A percentile compares a stretch with the other conserved stretches of the same genome.
Conservation (phyloP, 2,888 invertebrate species). For the Bimastos eiseni region DNA sequence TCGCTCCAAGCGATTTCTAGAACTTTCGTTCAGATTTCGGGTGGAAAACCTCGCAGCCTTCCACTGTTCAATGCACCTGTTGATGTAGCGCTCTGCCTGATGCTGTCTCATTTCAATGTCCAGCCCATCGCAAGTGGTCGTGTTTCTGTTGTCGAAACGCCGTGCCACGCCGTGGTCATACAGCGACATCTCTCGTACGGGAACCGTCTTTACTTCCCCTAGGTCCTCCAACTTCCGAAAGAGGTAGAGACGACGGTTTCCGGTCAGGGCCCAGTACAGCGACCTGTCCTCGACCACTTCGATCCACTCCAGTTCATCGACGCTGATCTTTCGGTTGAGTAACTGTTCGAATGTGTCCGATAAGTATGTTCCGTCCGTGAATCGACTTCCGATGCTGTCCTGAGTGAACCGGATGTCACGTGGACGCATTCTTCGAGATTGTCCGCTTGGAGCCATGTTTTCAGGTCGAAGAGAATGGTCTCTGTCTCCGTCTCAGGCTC, state of each 20-base stretch:
- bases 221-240: not conserved
- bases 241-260: slow-evolving; percentile 16
- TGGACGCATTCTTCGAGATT: not conserved
- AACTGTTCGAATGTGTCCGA: not conserved
- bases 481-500: too few relatives aligned
- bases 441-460: not conserved
- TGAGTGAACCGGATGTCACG: slow-evolving; percentile 17
- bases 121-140: not conserved
- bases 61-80: not conserved
- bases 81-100: not conserved
- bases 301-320: not conserved
- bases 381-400: slow-evolving; percentile 16
- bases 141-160: not conserved
- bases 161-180: not conserved
- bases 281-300: not conserved
- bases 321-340: not conserved
- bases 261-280: slow-evolving; percentile 3
- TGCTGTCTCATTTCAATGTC: slow-evolving; percentile 10
- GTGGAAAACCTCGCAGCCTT: not conserved
- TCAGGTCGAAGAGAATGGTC: not conserved
- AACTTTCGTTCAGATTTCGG: not conserved
- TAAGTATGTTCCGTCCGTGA: not conserved
- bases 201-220: slow-evolving; percentile 41
- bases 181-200: slow-evolving; percentile 48
- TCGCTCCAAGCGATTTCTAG: not conserved